Conservation (phyloP, 2,888 invertebrate species). For the Liopterus haemorrhoidalis region DNA sequence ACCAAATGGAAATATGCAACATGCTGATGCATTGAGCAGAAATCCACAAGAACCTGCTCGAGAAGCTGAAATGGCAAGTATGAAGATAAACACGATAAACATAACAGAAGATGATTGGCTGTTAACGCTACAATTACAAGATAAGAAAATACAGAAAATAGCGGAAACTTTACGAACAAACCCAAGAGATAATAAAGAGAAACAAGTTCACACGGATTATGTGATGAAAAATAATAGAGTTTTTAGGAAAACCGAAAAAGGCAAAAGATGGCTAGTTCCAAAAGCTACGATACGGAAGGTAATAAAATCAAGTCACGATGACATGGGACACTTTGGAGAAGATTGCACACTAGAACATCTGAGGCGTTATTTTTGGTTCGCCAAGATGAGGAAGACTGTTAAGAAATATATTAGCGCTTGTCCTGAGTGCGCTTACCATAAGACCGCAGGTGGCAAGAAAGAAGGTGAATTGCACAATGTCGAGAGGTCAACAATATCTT, state of each 20-base stretch:
- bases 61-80: conserved; percentile 5
- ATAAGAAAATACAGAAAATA: conserved; percentile 19
- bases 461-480: conserved; percentile 30
- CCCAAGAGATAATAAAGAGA: conserved; percentile 9
- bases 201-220: conserved; percentile 18
- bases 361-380: conserved; percentile 24
- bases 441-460: conserved; percentile 12
- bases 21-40: too few relatives aligned
- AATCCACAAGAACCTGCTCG: too few relatives aligned
- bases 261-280: conserved; percentile 25
- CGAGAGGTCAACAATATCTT: conserved; percentile 26
- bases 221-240: conserved; percentile 13
- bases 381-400: conserved; percentile 24
- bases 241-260: conserved; percentile 12
- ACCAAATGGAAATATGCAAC: too few relatives aligned
- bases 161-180: conserved; percentile 17
- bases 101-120: conserved; percentile 27
- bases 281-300: conserved; percentile 21
- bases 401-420: conserved; percentile 26
- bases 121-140: conserved; percentile 24
- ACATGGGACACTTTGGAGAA: conserved; percentile 24
- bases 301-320: conserved; percentile 22
- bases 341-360: conserved; percentile 23
- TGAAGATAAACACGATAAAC: conserved; percentile 12
- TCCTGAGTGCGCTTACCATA: conserved; percentile 25